Conservation (phyloP, 1,140 invertebrate genomes). For the Muscidifurax raptorellus region DNA sequence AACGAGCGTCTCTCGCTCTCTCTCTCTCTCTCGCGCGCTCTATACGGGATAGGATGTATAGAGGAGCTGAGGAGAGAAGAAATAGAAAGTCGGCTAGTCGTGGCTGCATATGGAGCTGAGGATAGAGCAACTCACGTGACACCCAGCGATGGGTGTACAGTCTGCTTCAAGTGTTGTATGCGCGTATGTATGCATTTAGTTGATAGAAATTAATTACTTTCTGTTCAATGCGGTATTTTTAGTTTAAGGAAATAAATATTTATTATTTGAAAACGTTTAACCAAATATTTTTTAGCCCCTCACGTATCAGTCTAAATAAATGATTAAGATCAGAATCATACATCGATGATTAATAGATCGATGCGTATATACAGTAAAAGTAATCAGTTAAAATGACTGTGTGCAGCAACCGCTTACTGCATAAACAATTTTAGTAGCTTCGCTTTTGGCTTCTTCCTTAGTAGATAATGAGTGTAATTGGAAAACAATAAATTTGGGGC, state of each 20-base stretch:
- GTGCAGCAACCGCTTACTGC: background rate
- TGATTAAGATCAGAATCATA: too few species aligned
- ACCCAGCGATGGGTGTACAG: background rate
- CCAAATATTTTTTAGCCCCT: too few species aligned
- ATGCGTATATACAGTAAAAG: background rate
- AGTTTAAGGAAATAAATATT: too few species aligned
- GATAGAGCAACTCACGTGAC: slow-evolving; percentile 2
- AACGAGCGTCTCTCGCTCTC: background rate
- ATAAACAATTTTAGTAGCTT: background rate
- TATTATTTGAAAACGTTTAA: too few species aligned
- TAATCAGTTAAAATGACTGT: background rate
- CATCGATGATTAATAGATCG: background rate
- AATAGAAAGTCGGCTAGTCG: slow-evolving; percentile 49
- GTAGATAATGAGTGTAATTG: background rate
- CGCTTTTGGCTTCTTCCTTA: background rate
- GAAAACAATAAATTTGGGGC: background rate
- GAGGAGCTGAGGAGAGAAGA: slow-evolving; percentile 34
- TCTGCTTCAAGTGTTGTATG: background rate
- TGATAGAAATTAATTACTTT: too few species aligned
- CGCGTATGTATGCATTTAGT: too few species aligned
- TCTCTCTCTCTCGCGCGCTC: too few species aligned
- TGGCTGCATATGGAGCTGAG: background rate
- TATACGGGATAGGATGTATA: background rate
- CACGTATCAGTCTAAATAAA: too few species aligned
- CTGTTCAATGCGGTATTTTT: too few species aligned